Percentiles rank a stretch among this genome's conserved stretches.
Evolutionary conservation across 2,888 invertebrate species (phyloP).

Genomic region (Trilocha varians): DNA sequence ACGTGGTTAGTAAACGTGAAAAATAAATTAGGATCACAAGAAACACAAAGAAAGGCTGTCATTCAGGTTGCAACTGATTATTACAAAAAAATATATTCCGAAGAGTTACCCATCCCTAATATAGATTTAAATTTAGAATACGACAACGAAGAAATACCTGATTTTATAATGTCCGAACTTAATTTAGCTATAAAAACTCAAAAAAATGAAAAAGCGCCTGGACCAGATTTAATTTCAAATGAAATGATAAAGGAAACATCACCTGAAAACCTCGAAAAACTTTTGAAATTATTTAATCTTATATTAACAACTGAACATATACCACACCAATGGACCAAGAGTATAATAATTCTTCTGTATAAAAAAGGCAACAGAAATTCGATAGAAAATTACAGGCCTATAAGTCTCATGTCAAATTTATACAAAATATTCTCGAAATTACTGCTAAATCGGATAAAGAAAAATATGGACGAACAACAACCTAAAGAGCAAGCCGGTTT

Average conservation of each 20-base stretch:
- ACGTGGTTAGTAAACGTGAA: constrained; percentile 4
- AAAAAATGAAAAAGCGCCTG: constrained; percentile 9
- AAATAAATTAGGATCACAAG: constrained; percentile 1
- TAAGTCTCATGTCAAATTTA: constrained; percentile 14
- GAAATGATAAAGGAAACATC: background rate
- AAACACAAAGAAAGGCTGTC: constrained; percentile 4
- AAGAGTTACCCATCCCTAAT: background rate
- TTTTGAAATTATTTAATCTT: constrained; percentile 10
- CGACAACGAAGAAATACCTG: too few relatives aligned
- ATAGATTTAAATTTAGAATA: background rate
- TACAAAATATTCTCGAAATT: constrained; percentile 16
- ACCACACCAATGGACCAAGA: constrained; percentile 14
- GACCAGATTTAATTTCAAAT: constrained; percentile 4
- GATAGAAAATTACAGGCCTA: constrained; percentile 16
- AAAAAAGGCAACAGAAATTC: constrained; percentile 16
- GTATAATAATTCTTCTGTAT: constrained; percentile 13
- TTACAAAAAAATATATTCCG: constrained; percentile 3
- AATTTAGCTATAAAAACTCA: constrained; percentile 5
- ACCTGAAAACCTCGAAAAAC: background rate
- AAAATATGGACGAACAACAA: constrained; percentile 14
- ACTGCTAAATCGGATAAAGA: constrained; percentile 9
- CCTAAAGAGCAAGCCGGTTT: constrained; percentile 18
- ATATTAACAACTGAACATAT: constrained; percentile 13
- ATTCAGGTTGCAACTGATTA: constrained; percentile 6
- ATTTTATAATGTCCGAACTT: constrained; percentile 6